These are phyloP conservation scores for Lasius fuliginosus DNA, from an alignment of 2,888 invertebrate genomes.

Conservation along the genomic window DNA sequence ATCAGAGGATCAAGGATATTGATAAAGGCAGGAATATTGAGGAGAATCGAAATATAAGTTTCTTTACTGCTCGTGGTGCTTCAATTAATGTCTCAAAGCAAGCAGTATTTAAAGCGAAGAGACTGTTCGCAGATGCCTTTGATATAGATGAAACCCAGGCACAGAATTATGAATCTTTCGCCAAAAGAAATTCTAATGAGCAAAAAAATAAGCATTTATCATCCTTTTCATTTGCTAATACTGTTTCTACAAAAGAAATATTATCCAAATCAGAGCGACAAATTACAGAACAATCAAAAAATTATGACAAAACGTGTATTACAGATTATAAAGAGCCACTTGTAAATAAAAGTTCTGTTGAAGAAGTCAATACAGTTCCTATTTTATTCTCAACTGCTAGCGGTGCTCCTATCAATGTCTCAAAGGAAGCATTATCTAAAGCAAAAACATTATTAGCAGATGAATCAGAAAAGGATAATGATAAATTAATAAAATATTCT, in stretches of 20 bases:
- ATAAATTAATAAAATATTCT: neutral
- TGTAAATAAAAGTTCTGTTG: neutral
- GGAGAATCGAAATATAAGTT: slow-evolving; percentile 20
- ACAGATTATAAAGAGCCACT: neutral
- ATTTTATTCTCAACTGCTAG: slow-evolving; percentile 18
- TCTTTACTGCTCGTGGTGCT: slow-evolving; percentile 35
- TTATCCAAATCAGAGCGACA: neutral
- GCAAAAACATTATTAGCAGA: slow-evolving; percentile 58
- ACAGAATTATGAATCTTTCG: slow-evolving; percentile 9
- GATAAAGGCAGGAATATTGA: neutral
- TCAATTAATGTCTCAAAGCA: slow-evolving; percentile 40
- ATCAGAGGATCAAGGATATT: neutral
- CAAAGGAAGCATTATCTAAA: slow-evolving; percentile 65
- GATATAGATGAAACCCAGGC: slow-evolving; percentile 17
- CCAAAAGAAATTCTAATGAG: slow-evolving; percentile 21
- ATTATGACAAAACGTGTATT: neutral
- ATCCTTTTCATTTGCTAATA: slow-evolving; percentile 14
- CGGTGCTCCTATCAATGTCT: slow-evolving; percentile 56
- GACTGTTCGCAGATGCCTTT: slow-evolving; percentile 35
- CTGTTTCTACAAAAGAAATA: neutral
- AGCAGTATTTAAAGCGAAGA: slow-evolving; percentile 45
- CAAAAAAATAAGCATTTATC: neutral
- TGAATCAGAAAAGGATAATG: neutral
- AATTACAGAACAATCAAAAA: neutral
- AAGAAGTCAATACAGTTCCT: slow-evolving; percentile 2